Evolutionary conservation across 2,113 vertebrate genomes (phyloP), one percentile per base, ranked within the genome.

Genomic region (Regulus satrapa): DNA sequence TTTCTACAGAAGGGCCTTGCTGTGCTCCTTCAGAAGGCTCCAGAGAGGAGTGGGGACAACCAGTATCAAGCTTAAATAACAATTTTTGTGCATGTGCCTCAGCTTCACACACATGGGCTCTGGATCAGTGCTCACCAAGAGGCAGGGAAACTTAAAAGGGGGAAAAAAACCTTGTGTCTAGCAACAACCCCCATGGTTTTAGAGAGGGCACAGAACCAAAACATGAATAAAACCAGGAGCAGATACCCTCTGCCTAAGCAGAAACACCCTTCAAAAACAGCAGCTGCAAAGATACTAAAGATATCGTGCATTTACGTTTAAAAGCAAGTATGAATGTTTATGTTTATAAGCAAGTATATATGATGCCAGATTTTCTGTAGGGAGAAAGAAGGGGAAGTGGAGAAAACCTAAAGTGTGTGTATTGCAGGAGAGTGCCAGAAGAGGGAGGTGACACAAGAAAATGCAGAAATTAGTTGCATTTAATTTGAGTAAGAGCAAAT

Each of bases 51-150:
- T 0, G 6, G 19, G 51, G 9, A 49, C 34, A 63, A 41, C 25
- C 25, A 49, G 3, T 1, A 23, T 5, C 5, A 8, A 24, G 18
- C 29, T 46, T 26, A 41, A 77, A 23, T 8, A 61, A 34, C 6
- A 8, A 8, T 62, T 51, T 48, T 7, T 61, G 68, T 69, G 64
- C 36, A 2, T 46, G 31, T 21, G 31, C 14, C 34, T 48, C 11
- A 38, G 55, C 59, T 61, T 43, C 21, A 12, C 10, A 26, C 1
- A 2, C n/a, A 2, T 0, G 0, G 24, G 6, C 11, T 25, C 8
- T 18, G 25, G 21, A 29, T 18, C 18, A 34, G 0, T 0, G 1
- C 67, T 86, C 2, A 0, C 24, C 2, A 2, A 56, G 49, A 77
- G 40, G 34, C 32, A 54, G 38, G 31, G 38, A 20, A 51, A 66